Percentiles rank a stretch among this genome's conserved stretches.
phyloP scores from a whole-genome alignment of 2,113 vertebrate species.

The Muntiacus reevesi region DNA sequence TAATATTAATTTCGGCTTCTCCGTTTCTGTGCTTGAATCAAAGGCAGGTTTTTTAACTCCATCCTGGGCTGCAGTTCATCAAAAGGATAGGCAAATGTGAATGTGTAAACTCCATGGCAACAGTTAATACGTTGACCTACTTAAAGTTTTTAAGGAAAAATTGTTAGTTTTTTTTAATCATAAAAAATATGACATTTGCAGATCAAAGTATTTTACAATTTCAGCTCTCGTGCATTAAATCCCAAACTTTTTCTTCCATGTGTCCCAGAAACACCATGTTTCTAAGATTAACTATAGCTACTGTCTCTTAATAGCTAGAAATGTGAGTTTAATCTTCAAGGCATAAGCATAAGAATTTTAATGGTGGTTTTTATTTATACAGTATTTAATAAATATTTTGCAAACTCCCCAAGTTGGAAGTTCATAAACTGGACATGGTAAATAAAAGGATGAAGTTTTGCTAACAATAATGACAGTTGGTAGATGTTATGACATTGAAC shows the following conservation, averaged over 20 bases:
- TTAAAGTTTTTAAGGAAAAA: constrained; percentile 47
- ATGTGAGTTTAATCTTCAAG: constrained; percentile 30
- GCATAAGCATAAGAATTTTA: neutral
- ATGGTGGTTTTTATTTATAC: neutral
- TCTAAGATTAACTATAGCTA: neutral
- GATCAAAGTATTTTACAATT: neutral
- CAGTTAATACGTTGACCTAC: constrained; percentile 41
- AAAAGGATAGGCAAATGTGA: neutral
- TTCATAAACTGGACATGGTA: neutral
- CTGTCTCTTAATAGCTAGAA: constrained; percentile 27
- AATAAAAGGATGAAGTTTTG: constrained; percentile 28
- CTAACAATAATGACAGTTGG: neutral
- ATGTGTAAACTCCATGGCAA: neutral
- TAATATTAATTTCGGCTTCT: neutral
- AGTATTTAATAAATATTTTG: constrained; percentile 30
- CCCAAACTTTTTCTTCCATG: constrained; percentile 29
- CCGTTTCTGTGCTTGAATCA: constrained; percentile 13
- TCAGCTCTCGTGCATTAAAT: neutral
- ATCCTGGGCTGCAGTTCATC: neutral
- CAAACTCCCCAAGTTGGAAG: neutral
- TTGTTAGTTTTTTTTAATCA: neutral
- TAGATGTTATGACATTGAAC: neutral
- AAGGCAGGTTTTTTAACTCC: constrained; percentile 48
- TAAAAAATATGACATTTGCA: neutral
- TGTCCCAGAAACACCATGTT: neutral